phyloP scores from a whole-genome alignment of 2,797 vertebrate genomes.

The Pitangus sulphuratus region DNA sequence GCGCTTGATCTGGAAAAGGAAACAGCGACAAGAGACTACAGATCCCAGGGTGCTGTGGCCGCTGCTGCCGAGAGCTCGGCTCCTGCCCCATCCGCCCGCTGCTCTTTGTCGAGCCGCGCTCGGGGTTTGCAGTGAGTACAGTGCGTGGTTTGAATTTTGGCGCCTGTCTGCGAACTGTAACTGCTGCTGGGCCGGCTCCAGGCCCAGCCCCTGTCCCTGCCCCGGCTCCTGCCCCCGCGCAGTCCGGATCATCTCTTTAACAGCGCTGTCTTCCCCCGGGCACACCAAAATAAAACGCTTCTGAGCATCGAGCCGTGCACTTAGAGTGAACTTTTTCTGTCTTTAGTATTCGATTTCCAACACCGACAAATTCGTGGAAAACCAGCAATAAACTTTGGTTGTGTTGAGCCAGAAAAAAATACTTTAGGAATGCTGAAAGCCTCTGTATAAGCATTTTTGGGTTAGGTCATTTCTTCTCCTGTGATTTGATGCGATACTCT shows the following conservation, averaged over 20 bases:
- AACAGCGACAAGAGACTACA: not conserved
- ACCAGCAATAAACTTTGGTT: not conserved
- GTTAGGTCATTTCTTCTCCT: not conserved
- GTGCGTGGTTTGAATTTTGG: conserved; percentile 61
- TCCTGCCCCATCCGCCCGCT: not conserved
- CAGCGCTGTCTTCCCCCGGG: not conserved
- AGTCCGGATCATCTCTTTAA: not conserved
- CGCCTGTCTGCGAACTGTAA: not conserved
- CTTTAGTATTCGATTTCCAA: not conserved
- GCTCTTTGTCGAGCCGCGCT: not conserved
- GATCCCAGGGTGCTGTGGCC: not conserved
- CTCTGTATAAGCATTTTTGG: not conserved
- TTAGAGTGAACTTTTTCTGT: not conserved
- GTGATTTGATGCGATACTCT: not conserved
- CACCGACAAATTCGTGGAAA: not conserved
- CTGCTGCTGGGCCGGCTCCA: not conserved
- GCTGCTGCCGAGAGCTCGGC: rapidly evolving
- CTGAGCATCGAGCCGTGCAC: rapidly evolving
- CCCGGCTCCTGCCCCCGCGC: not conserved
- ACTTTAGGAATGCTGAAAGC: not conserved
- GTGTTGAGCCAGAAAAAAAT: not conserved
- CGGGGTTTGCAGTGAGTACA: not conserved
- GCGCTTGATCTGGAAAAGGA: rapidly evolving
- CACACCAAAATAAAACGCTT: no score
- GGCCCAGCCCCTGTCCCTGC: not conserved